Percentiles rank a stretch among this genome's conserved stretches.
phyloP scores from a whole-genome alignment of 2,888 invertebrate genomes.

The Nomada lathburiana region DNA sequence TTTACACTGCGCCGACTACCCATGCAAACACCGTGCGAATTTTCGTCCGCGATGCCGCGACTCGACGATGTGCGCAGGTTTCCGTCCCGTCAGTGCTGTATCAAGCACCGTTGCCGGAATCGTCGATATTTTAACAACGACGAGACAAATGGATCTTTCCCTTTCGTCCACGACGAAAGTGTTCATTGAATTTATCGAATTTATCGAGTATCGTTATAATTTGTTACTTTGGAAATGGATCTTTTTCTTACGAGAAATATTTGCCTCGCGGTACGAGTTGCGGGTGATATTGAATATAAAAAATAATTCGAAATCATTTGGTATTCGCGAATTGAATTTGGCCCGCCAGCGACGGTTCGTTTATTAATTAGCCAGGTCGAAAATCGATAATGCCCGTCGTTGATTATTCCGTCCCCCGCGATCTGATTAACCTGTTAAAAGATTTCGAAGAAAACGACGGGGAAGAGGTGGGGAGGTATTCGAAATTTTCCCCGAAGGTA shows the following conservation, averaged over 20 bases:
- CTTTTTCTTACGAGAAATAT: too few species aligned
- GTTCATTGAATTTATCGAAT: too few species aligned
- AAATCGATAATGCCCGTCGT: slow-evolving; percentile 24
- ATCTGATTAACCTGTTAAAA: too few species aligned
- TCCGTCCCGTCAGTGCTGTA: background rate
- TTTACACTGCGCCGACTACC: too few species aligned
- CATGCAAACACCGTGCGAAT: slow-evolving; percentile 16
- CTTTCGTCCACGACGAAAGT: too few species aligned
- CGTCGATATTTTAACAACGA: background rate
- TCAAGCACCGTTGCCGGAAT: background rate
- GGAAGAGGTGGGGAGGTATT: too few species aligned
- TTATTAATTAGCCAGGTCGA: slow-evolving; percentile 25
- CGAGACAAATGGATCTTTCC: too few species aligned
- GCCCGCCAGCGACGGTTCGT: background rate
- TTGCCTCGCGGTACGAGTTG: too few species aligned
- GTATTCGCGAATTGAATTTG: background rate
- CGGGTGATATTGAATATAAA: fast-evolving
- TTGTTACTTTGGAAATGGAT: too few species aligned
- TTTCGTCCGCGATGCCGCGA: background rate
- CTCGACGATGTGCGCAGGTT: slow-evolving; percentile 4
- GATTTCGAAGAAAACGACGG: too few species aligned
- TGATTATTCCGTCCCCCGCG: slow-evolving; percentile 31
- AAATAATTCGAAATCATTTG: background rate
- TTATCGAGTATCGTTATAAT: too few species aligned
- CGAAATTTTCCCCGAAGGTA: too few species aligned